Conservation (phyloP, 2,113 vertebrate species). For the Calonectris borealis region DNA sequence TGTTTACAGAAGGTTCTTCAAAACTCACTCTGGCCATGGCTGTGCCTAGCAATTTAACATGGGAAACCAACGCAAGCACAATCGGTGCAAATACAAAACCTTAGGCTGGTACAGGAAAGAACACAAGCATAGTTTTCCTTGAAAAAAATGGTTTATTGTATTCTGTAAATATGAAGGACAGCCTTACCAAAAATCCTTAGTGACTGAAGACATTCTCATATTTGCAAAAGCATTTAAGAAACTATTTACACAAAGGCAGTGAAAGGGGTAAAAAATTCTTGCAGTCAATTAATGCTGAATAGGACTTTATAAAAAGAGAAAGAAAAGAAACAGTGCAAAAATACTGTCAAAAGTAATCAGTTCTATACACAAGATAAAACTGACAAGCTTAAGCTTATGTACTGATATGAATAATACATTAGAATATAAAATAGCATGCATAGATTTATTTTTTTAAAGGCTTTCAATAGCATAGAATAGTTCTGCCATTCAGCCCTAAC, state of each 20-base stretch:
- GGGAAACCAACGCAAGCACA: not conserved
- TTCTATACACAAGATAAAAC: constrained; percentile 77
- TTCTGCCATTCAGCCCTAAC: constrained; percentile 24
- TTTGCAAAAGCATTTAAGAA: constrained; percentile 82
- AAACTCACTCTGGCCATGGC: not conserved
- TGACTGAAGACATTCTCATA: constrained; percentile 68
- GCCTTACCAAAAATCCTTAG: constrained; percentile 74
- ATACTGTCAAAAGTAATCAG: constrained; percentile 86
- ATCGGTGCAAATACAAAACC: not conserved
- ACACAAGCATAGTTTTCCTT: constrained; percentile 16
- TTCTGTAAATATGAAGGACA: constrained; percentile 77
- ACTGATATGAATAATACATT: constrained; percentile 82
- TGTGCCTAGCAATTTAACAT: not conserved
- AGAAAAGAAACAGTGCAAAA: constrained; percentile 81
- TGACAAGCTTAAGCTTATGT: constrained; percentile 83
- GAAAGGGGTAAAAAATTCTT: constrained; percentile 66
- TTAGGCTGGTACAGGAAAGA: not conserved
- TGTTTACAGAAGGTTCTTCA: not conserved
- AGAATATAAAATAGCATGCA: constrained; percentile 87
- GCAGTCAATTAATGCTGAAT: constrained; percentile 65
- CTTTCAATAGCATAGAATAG: constrained; percentile 50
- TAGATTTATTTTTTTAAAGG: constrained; percentile 75
- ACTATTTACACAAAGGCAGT: constrained; percentile 84
- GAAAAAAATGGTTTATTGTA: constrained; percentile 88
- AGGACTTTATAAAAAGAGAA: constrained; percentile 80